Evolutionary conservation across 2,113 vertebrate species (phyloP), one percentile per base, ranked within the genome.

Genomic region (Callocephalon fimbriatum): DNA sequence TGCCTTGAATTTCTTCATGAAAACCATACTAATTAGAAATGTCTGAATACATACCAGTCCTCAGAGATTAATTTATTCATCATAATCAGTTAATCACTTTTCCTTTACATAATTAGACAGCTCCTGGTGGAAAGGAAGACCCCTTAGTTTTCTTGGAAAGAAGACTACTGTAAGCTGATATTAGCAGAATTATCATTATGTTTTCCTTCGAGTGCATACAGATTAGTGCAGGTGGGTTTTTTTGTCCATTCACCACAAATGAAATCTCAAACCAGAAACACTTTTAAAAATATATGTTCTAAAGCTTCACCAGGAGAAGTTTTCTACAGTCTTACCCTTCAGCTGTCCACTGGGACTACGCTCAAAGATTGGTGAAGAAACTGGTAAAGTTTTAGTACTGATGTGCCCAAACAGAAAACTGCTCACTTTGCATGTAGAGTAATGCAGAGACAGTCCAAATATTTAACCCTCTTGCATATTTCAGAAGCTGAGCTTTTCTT

Each of bases 61-160:
- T 97, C 83, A 48, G 98, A 98, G 98, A 98, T 98, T 98, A 98
- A 98, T 98, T 98, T 98, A 98, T 98, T 98, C 98, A 97, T 98
- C 97, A 97, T 96, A 97, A 98, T 98, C 98, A 98, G 97, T 98
- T 98, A 98, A 98, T 98, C 98, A 98, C 97, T 97, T 97, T 97
- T 98, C 95, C 94, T 97, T 98, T 98, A 98, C 95, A 98, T 98
- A 98, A 98, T 98, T 98, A 98, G 96, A 96, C 94, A 95, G 92
- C 79, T 98, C 97, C 89, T 98, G 61, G 71, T 97, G 59, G 86
- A 96, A 87, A 97, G 53, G 77, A 97, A 97, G 93, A 97, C 96
- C 67, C 92, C 95, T 96, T 91, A 88, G 87, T 97, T 98, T 95
- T 97, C 84, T 90, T 92, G 81, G 63, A 97, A 94, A 88, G 82